phyloP scores from a whole-genome alignment of 2,888 invertebrate genomes.

The Hymenopus coronatus region DNA sequence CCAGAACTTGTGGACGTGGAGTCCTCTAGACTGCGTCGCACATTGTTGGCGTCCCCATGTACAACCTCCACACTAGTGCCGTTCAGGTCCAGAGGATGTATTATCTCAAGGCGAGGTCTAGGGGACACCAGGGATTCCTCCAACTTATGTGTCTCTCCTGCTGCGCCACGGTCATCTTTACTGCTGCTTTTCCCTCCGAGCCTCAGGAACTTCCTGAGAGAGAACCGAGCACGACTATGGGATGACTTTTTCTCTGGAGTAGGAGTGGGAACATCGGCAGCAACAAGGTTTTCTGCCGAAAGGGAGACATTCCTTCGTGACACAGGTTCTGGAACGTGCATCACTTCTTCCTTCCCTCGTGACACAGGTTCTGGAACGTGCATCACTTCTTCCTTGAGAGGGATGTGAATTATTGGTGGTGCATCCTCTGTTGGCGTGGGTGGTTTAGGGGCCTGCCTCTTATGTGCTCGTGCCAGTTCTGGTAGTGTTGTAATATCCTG shows the following conservation, averaged over 20 bases:
- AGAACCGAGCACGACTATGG: constrained; percentile 70
- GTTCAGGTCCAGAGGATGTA: constrained; percentile 83
- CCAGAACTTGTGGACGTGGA: constrained; percentile 42
- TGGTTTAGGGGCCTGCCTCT: constrained; percentile 76
- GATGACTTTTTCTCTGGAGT: constrained; percentile 57
- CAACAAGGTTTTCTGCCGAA: constrained; percentile 68
- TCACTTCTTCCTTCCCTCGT: constrained; percentile 51
- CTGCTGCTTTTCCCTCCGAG: constrained; percentile 74
- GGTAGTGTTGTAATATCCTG: background rate
- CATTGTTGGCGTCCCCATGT: constrained; percentile 16
- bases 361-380: constrained; percentile 63
- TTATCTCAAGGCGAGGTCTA: constrained; percentile 77
- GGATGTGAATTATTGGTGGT: constrained; percentile 59
- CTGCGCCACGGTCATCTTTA: constrained; percentile 48
- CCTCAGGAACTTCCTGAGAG: constrained; percentile 76
- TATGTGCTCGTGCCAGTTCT: constrained; percentile 42
- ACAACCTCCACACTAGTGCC: constrained; percentile 78
- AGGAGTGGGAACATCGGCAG: background rate
- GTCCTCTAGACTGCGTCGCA: constrained; percentile 19
- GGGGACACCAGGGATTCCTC: constrained; percentile 54
- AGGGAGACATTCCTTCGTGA: constrained; percentile 69
- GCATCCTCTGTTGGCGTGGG: constrained; percentile 46
- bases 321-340: constrained; percentile 59
- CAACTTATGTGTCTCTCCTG: background rate
- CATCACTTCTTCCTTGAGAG: constrained; percentile 46